These are phyloP conservation scores for Teleogryllus occipitalis DNA, from an alignment of 1,140 invertebrate species.

Conservation along the genomic window DNA sequence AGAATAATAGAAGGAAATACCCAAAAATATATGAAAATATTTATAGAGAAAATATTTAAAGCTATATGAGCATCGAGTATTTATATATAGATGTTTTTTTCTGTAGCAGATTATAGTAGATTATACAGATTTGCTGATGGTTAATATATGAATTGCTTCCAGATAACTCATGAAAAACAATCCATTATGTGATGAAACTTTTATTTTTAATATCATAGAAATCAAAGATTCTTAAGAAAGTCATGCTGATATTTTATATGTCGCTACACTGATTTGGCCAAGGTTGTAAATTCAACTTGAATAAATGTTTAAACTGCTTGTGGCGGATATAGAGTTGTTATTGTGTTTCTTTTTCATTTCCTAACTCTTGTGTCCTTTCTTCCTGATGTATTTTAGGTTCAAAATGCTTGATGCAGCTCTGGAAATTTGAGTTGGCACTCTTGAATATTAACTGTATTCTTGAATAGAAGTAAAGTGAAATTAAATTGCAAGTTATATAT, in stretches of 20 bases:
- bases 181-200: not conserved
- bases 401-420: too few species aligned
- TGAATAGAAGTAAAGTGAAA: too few species aligned
- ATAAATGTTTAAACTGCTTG: not conserved
- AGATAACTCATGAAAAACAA: not conserved
- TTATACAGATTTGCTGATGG: not conserved
- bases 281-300: not conserved
- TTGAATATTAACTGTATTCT: too few species aligned
- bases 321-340: not conserved
- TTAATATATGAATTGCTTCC: not conserved
- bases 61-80: not conserved
- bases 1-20: not conserved
- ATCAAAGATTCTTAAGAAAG: not conserved
- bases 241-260: not conserved
- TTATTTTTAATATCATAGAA: not conserved
- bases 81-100: not conserved
- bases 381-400: too few species aligned
- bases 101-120: not conserved
- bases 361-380: too few species aligned
- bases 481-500: too few species aligned
- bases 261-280: not conserved
- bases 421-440: too few species aligned
- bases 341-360: not conserved
- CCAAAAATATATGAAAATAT: slow-evolving; percentile 6
- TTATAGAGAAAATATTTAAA: not conserved